A percentile compares a stretch with the other conserved stretches of the same genome.
phyloP scores from a whole-genome alignment of 1,140 invertebrate genomes.

The Drosophila fuyamai region DNA sequence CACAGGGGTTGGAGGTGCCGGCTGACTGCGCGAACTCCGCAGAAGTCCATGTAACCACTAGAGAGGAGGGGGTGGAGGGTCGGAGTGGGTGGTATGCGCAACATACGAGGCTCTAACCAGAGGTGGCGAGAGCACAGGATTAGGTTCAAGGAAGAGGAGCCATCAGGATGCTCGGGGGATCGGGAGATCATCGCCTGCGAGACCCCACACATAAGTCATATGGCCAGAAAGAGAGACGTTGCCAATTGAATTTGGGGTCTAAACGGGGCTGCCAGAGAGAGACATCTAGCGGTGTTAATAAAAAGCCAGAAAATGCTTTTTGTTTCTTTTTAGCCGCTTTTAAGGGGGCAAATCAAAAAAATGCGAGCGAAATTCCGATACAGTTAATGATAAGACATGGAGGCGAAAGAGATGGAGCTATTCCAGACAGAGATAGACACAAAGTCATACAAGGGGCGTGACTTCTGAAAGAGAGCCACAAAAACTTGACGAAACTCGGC shows the following conservation, averaged over 20 bases:
- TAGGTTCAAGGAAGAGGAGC: conserved; percentile 68
- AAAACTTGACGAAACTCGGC: conserved; percentile 53
- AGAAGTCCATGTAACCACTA: conserved; percentile 33
- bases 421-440: conserved; percentile 4
- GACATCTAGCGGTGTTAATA: conserved; percentile 81
- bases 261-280: conserved; percentile 73
- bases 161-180: conserved; percentile 45
- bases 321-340: conserved; percentile 23
- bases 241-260: conserved; percentile 76
- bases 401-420: conserved; percentile 21
- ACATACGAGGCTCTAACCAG: conserved; percentile 77
- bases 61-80: neutral
- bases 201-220: conserved; percentile 27
- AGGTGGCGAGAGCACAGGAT: conserved; percentile 72
- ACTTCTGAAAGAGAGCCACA: conserved; percentile 11
- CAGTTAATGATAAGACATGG: conserved; percentile 76
- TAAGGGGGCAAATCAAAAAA: conserved; percentile 34
- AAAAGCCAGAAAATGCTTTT: conserved; percentile 65
- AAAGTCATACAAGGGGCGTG: conserved; percentile 12
- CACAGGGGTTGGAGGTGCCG: conserved; percentile 84
- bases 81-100: conserved; percentile 34
- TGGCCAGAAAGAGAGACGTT: conserved; percentile 36
- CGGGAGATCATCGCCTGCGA: conserved; percentile 19
- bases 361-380: conserved; percentile 69
- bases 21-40: conserved; percentile 79